Conservation (phyloP, 1,140 invertebrate species). For the Eulimnadia texana region DNA sequence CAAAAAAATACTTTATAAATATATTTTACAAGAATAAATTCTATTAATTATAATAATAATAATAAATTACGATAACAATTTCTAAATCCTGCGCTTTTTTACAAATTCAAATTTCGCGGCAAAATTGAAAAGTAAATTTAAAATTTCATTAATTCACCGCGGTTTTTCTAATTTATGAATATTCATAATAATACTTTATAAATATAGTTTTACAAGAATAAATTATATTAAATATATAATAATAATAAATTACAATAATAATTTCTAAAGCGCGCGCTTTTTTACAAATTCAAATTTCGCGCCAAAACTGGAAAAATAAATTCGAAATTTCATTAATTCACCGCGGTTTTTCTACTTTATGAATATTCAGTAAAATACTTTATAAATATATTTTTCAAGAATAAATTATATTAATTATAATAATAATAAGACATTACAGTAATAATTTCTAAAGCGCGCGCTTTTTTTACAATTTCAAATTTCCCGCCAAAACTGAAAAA, state of each 20-base stretch:
- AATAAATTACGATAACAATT: neutral
- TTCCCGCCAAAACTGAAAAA: neutral
- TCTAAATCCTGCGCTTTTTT: neutral
- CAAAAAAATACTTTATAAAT: neutral
- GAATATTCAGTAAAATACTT: neutral
- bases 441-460: neutral
- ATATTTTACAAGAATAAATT: neutral
- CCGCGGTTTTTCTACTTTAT: neutral
- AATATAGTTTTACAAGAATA: neutral
- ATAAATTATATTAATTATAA: neutral
- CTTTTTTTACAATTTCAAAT: neutral
- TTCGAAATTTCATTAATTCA: too few relatives aligned
- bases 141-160: too few relatives aligned
- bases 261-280: neutral
- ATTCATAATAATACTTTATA: neutral
- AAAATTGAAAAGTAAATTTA: neutral
- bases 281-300: neutral
- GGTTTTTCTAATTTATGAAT: neutral
- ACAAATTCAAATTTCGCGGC: neutral
- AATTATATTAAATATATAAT: neutral
- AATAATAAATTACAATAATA: neutral
- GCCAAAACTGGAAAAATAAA: neutral
- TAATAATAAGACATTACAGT: neutral
- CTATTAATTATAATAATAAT: neutral
- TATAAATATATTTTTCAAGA: neutral